Evolutionary conservation across 1,140 invertebrate species (phyloP), one percentile per base, ranked within the genome.

Genomic region (Trachymyrmex cornetzi): DNA sequence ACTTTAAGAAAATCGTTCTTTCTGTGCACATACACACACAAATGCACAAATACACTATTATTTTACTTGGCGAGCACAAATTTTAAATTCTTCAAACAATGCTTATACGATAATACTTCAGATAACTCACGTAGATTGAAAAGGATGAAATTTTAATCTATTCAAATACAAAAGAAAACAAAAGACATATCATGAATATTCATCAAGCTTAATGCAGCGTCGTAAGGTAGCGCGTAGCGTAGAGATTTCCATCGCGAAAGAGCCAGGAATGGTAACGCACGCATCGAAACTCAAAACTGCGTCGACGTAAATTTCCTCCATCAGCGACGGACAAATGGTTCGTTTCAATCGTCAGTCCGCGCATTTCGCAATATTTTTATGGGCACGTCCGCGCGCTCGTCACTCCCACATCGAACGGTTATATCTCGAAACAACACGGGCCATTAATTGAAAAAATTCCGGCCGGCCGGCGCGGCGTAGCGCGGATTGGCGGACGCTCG

Each of bases 391-490:
- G 30, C 24, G 44, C 67, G 67, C 27, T 48, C 80, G 69, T 84
- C 69, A 61, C 80, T 72, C 80, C 69, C 53, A 75, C 80, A n/a
- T 75, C 80, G 38, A 84, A 74, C 38, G 24, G 12, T 84, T 71
- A 74, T 34, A 69, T 69, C 61, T 48, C 50, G 61, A 19, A 82
- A 82, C 75, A 61, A 69, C 85, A 82, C 44, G 75, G 19, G 50
- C 64, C 77, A 86, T 86, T 86, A 86, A 86, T 86, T 81, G 85
- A 79, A 86, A 85, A 86, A 86, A 81, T 86, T 80, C 77, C 50
- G 22, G 22, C 9, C 69, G 38, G n/a, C 14, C 38, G 27, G 1
- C 22, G 44, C n/a, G 27, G n/a, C 24, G 44, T n/a, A n/a, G n/a
- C 24, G 59, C 48, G 57, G 44, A 81, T 69, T 34, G 77, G 48